Evolutionary conservation across 2,797 vertebrate genomes (phyloP).

Genomic region (Notamacropus eugenii): DNA sequence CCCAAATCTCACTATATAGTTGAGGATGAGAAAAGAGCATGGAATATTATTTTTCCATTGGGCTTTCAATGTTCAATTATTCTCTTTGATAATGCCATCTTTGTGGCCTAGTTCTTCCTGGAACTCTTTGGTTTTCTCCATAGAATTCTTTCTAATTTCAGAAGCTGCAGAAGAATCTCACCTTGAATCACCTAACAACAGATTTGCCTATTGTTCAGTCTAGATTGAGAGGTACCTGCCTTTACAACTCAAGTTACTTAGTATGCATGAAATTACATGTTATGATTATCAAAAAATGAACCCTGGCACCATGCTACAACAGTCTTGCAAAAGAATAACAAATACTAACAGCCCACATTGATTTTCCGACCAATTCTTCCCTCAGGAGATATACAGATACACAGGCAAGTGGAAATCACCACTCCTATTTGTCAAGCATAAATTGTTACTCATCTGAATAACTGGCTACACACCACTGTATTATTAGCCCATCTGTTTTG

Average conservation of each 20-base stretch:
- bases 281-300: neutral
- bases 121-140: neutral
- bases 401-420: neutral
- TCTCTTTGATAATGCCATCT: neutral
- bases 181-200: neutral
- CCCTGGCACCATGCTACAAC: neutral
- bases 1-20: neutral
- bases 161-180: neutral
- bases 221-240: neutral
- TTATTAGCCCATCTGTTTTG: neutral
- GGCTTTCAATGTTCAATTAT: neutral
- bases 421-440: neutral
- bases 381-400: neutral
- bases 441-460: neutral
- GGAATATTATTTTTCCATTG: neutral
- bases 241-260: neutral
- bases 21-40: neutral
- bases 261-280: neutral
- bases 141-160: neutral
- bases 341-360: neutral
- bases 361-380: neutral
- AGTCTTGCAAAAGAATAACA: neutral
- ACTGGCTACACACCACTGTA: neutral
- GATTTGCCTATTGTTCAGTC: neutral
- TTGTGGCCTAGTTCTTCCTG: neutral